Evolutionary conservation across 2,797 vertebrate species (phyloP).

Genomic region (Hypotaenidia philippensis): DNA sequence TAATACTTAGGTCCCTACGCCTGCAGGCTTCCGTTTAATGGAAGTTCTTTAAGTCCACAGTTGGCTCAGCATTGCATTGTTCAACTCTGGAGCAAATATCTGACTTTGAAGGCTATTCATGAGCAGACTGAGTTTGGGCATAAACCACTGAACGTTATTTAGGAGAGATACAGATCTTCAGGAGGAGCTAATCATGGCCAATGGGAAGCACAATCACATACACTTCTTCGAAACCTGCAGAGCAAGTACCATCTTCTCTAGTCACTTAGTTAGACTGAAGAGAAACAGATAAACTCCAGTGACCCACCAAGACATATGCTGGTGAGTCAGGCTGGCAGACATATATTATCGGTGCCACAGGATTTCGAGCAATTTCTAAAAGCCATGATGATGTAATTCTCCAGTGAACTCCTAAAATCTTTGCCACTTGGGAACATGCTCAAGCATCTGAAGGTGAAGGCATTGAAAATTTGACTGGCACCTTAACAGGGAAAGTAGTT

Average conservation of each 20-base stretch:
- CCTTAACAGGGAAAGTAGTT: background rate
- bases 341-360: background rate
- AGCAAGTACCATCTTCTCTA: background rate
- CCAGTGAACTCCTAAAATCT: background rate
- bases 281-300: background rate
- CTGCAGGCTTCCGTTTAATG: background rate
- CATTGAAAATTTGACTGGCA: background rate
- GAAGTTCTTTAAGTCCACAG: background rate
- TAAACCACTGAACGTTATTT: background rate
- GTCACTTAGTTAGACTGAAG: background rate
- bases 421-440: background rate
- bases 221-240: background rate
- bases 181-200: background rate
- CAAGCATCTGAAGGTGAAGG: background rate
- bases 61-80: background rate
- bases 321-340: background rate
- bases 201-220: background rate
- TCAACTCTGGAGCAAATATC: background rate
- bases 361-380: background rate
- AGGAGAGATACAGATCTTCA: background rate
- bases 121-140: background rate
- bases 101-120: background rate
- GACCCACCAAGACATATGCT: background rate
- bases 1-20: background rate
- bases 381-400: background rate